Percentiles rank a stretch among this genome's conserved stretches.
These are phyloP conservation scores for Cirrhinus mrigala DNA, from an alignment of 2,797 vertebrate genomes.

Conservation along the genomic window DNA sequence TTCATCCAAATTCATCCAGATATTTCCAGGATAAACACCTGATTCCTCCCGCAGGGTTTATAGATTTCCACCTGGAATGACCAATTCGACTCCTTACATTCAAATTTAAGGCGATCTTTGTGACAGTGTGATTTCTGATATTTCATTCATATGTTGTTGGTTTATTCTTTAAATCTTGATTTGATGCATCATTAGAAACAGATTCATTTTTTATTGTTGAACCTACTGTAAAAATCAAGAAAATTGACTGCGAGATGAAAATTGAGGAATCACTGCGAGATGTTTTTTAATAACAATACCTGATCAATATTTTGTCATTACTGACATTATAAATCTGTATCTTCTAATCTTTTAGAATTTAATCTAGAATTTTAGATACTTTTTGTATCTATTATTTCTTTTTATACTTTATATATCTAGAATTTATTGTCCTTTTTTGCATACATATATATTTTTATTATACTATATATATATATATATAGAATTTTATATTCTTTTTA, in stretches of 20 bases:
- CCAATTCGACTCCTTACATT: constrained; percentile 61
- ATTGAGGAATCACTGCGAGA: background rate
- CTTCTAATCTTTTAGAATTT: background rate
- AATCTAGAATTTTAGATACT: background rate
- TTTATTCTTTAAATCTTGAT: background rate
- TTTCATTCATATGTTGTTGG: background rate
- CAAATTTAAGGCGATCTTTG: constrained; percentile 60
- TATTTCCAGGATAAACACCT: constrained; percentile 62
- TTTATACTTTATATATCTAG: background rate
- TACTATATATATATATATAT: background rate
- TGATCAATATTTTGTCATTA: background rate
- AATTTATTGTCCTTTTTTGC: background rate
- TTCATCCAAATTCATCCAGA: constrained; percentile 52
- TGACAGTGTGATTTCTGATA: constrained; percentile 51
- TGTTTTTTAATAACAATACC: background rate
- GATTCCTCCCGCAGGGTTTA: constrained; percentile 47
- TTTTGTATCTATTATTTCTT: background rate
- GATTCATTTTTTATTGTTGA: background rate
- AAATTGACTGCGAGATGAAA: background rate
- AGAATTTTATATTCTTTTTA: background rate
- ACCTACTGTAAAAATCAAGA: background rate
- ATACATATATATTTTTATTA: background rate
- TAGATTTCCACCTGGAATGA: constrained; percentile 63
- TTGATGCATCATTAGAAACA: background rate
- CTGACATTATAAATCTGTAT: background rate